A percentile compares a stretch with the other conserved stretches of the same genome.
phyloP scores from a whole-genome alignment of 1,140 invertebrate genomes.

The Leptoteleia sp. region DNA sequence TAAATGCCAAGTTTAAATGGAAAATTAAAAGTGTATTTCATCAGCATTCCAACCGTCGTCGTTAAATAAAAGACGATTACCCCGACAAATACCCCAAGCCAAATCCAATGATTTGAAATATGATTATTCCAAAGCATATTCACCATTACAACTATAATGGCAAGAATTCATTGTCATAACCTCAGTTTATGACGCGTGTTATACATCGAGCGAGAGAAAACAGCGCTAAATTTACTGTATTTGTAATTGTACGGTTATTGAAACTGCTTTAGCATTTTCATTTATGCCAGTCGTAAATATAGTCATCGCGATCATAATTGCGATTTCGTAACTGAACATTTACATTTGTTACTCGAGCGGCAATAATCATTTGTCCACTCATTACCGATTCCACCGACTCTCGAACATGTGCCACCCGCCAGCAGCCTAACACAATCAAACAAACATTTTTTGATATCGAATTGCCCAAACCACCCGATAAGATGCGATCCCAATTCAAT shows the following conservation, averaged over 20 bases:
- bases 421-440: no score
- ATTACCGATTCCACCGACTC: constrained; percentile 1
- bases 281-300: constrained; percentile 34
- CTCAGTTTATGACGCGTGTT: constrained; percentile 17
- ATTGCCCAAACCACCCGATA: constrained; percentile 31
- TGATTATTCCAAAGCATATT: constrained; percentile 8
- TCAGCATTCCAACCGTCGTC: not conserved
- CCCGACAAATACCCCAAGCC: not conserved
- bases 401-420: not conserved
- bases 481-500: constrained; percentile 44
- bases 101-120: constrained; percentile 9
- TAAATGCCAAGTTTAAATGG: not conserved
- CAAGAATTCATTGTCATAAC: constrained; percentile 42
- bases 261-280: constrained; percentile 45
- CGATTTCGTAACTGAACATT: constrained; percentile 6
- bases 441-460: constrained; percentile 8
- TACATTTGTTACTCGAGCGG: constrained; percentile 1
- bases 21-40: not conserved
- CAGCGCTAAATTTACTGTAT: constrained; percentile 18
- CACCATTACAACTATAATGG: constrained; percentile 3
- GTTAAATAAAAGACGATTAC: constrained; percentile 2
- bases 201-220: constrained; percentile 24
- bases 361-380: constrained; percentile 11
- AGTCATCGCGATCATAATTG: constrained; percentile 33
- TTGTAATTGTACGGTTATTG: constrained; percentile 36